Evolutionary conservation across 1,140 invertebrate genomes (phyloP).

Genomic region (Cotesia chilonis): DNA sequence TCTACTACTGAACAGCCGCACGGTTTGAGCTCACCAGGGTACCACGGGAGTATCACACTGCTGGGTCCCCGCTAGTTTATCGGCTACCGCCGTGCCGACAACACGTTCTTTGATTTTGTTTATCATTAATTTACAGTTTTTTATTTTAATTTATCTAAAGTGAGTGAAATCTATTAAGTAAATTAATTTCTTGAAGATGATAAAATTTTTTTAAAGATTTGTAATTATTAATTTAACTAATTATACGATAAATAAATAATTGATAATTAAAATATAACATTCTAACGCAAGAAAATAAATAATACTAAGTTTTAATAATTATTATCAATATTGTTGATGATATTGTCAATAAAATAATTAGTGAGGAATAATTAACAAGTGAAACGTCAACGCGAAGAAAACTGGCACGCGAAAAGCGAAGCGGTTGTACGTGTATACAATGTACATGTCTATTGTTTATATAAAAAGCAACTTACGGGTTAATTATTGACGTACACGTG

Average conservation of each 20-base stretch:
- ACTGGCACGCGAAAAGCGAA: conserved; percentile 20
- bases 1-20: conserved; percentile 50
- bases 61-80: conserved; percentile 46
- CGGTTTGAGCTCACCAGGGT: conserved; percentile 35
- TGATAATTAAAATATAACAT: too few species aligned
- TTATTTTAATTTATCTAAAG: neutral
- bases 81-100: conserved; percentile 35
- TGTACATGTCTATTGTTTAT: neutral
- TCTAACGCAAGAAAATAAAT: too few species aligned
- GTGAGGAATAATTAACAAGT: neutral
- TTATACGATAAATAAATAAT: too few species aligned
- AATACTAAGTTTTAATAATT: too few species aligned
- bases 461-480: neutral
- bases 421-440: neutral
- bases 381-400: conserved; percentile 21
- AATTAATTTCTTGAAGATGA: too few species aligned
- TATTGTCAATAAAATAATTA: neutral
- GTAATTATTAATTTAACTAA: too few species aligned
- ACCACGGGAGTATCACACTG: conserved; percentile 43
- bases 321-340: neutral
- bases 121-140: conserved; percentile 20
- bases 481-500: neutral
- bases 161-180: neutral
- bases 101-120: conserved; percentile 23
- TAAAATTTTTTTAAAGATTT: too few species aligned